phyloP scores from a whole-genome alignment of 2,888 invertebrate genomes.

The Eristalis intricaria region DNA sequence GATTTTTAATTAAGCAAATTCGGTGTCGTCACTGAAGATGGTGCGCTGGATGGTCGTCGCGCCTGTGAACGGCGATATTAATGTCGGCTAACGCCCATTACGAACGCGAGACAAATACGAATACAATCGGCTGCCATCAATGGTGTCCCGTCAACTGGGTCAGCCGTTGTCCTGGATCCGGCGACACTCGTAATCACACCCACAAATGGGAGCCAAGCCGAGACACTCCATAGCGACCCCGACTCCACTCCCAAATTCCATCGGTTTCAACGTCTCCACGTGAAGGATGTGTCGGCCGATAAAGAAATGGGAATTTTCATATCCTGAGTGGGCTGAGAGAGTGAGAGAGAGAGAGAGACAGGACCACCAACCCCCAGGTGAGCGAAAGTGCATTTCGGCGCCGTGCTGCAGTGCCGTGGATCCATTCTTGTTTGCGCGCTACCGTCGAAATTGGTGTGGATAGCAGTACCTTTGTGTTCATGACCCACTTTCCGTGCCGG shows the following conservation, averaged over 20 bases:
- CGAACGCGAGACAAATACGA: slow-evolving; percentile 23
- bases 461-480: slow-evolving; percentile 49
- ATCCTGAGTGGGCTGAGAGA: not conserved
- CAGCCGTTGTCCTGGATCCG: slow-evolving; percentile 30
- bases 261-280: not conserved
- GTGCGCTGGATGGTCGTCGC: not conserved
- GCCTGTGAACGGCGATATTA: slow-evolving; percentile 2
- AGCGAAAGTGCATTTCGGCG: not conserved
- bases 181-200: slow-evolving; percentile 54
- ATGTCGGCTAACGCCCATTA: slow-evolving; percentile 35
- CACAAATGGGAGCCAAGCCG: not conserved
- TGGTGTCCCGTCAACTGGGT: slow-evolving; percentile 12
- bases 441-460: slow-evolving; percentile 14
- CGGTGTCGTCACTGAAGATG: slow-evolving; percentile 1
- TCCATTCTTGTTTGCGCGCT: slow-evolving; percentile 13
- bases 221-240: too few relatives aligned
- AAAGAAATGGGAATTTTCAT: slow-evolving; percentile 22
- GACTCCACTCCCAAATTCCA: slow-evolving; percentile 4
- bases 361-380: not conserved
- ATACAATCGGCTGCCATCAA: slow-evolving; percentile 31
- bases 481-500: slow-evolving; percentile 46
- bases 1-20: slow-evolving; percentile 64
- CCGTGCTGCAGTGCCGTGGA: not conserved
- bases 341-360: too few relatives aligned
- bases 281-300: slow-evolving; percentile 25